These are phyloP conservation scores for Oligia latruncula DNA, from an alignment of 2,888 invertebrate genomes.

Conservation along the genomic window DNA sequence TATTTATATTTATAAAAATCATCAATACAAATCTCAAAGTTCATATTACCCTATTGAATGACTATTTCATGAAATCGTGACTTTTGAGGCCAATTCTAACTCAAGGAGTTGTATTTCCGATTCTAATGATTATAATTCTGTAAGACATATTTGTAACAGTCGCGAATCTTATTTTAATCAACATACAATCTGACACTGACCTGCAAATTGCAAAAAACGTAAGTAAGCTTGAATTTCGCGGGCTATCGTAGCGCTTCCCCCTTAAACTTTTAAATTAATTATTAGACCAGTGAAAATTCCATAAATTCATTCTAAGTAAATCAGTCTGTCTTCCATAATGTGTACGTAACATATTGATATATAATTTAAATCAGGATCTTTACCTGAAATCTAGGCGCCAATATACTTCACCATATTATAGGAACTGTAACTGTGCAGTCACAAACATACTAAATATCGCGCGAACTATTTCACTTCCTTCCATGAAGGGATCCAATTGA, in stretches of 20 bases:
- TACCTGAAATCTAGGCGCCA: slow-evolving; percentile 48
- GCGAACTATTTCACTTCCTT: slow-evolving; percentile 30
- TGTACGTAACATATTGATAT: slow-evolving; percentile 63
- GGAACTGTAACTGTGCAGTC: slow-evolving; percentile 50
- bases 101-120: neutral
- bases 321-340: slow-evolving; percentile 80
- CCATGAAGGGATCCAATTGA: slow-evolving; percentile 48
- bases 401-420: slow-evolving; percentile 41
- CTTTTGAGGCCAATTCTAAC: neutral
- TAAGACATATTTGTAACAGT: neutral
- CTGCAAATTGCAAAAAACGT: neutral
- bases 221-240: neutral
- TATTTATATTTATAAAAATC: neutral
- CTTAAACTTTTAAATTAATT: slow-evolving; percentile 17
- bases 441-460: slow-evolving; percentile 25
- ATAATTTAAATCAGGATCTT: slow-evolving; percentile 50
- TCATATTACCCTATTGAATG: neutral
- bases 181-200: neutral
- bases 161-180: neutral
- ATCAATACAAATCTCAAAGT: neutral
- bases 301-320: slow-evolving; percentile 66
- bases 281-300: slow-evolving; percentile 33
- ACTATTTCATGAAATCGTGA: neutral
- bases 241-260: neutral
- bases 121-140: neutral